Base-by-base conservation (phyloP, 2,888 invertebrate genomes). In the Himalopsyche anomala region DNA sequence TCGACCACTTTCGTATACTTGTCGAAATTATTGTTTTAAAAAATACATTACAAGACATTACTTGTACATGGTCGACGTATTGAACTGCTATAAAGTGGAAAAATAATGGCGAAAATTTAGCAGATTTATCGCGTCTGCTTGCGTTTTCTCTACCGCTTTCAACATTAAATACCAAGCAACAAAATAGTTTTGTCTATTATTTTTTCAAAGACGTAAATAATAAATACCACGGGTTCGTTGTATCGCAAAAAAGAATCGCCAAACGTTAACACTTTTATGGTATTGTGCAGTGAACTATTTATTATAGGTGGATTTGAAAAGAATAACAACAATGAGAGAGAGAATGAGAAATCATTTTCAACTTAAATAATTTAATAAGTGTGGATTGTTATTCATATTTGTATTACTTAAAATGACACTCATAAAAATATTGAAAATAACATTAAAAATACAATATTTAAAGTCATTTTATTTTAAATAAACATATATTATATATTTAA, bases 81-180 rank as follows among this genome's bases (percentile, higher is more conserved):
- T 74, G 74, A 36, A 74, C 36, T 28, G 74, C 36, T 74, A 38
- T 74, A 38, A 38, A 74, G 74, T 74, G 74, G 74, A 74, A 74
- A 74, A 74, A 74, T 74, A 74, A 74, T 74, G 74, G 74, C 15
- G 74, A 74, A 74, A 36, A 36, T 74, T 74, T 74, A 74, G 38
- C 74, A 74, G 74, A 74, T 74, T 74, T 74, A 74, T 74, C 15
- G 74, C 15, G 74, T 74, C 74, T 74, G 74, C 74, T 74, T 74
- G 38, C 74, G 74, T 5, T 74, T 74, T 74, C 74, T 74, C 36
- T 28, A 74, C 36, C 74, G 74, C 74, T 74, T 74, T 74, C 38
- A 38, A 38, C 74, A 74, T 74, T 74, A 38, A 74, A 74, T 74
- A 74, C 36, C 12, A 74, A 38, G 36, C 74, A 74, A 74, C 28